phyloP scores from a whole-genome alignment of 2,113 vertebrate genomes.

The Micronycteris hirsuta region DNA sequence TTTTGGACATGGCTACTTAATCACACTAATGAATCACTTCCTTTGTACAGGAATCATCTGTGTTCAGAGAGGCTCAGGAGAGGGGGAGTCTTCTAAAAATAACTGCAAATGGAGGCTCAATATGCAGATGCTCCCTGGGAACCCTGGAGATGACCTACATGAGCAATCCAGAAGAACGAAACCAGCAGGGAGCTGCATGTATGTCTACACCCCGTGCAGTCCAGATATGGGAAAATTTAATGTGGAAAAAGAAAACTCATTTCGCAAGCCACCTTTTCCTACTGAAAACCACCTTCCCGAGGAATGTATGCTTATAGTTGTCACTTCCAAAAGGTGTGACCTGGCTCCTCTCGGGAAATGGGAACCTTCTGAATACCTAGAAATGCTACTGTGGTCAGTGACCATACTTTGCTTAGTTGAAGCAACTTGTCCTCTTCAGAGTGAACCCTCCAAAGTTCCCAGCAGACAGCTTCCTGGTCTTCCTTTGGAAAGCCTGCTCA shows the following conservation, averaged over 20 bases:
- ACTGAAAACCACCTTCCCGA: neutral
- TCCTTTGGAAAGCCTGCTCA: neutral
- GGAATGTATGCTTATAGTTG: neutral
- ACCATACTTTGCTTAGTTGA: neutral
- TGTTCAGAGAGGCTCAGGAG: neutral
- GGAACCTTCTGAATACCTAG: neutral
- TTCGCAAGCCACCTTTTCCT: neutral
- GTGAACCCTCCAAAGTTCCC: neutral
- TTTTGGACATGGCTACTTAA: neutral
- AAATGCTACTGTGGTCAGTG: neutral
- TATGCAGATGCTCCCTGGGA: neutral
- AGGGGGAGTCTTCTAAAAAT: neutral
- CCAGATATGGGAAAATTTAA: neutral
- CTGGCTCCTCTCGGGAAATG: neutral
- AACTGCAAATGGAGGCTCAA: neutral
- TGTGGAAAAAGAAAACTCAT: neutral
- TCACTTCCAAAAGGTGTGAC: neutral
- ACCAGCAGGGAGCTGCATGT: rapidly evolving
- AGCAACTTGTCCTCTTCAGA: neutral
- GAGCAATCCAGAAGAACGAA: neutral
- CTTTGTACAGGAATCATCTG: neutral
- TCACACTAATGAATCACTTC: neutral
- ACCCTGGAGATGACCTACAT: neutral
- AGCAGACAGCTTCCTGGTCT: neutral
- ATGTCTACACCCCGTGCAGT: rapidly evolving